phyloP scores from a whole-genome alignment of 2,113 vertebrate genomes.

The Dermatemys mawii region DNA sequence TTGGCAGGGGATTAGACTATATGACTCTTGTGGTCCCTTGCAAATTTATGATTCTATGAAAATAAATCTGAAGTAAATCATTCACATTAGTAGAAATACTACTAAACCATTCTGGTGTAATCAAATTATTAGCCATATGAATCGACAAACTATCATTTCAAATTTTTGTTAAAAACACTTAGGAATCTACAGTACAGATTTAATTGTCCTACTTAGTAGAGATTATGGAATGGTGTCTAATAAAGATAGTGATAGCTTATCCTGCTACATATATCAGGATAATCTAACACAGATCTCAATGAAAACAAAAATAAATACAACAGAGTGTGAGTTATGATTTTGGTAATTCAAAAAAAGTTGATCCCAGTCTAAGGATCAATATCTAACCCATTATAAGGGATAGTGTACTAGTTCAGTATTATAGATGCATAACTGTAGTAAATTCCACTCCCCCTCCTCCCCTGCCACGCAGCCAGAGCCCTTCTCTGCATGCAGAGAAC shows the following conservation, averaged over 20 bases:
- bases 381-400: background rate
- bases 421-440: background rate
- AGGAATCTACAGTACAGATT: background rate
- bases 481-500: background rate
- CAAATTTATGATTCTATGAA: too few species aligned
- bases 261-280: background rate
- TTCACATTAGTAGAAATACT: background rate
- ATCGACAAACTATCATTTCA: background rate
- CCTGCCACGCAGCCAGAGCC: background rate
- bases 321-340: background rate
- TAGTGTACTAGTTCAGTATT: background rate
- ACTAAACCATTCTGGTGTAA: background rate
- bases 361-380: accelerated
- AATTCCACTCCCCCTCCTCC: background rate
- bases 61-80: background rate
- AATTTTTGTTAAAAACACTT: background rate
- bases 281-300: background rate
- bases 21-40: too few species aligned
- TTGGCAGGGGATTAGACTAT: too few species aligned
- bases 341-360: background rate
- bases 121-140: background rate
- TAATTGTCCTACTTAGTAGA: background rate
- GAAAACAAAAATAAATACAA: background rate
- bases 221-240: background rate
- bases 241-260: background rate